Evolutionary conservation across 1,140 invertebrate genomes (phyloP).

Genomic region (Aphaenogaster ashmeadi): DNA sequence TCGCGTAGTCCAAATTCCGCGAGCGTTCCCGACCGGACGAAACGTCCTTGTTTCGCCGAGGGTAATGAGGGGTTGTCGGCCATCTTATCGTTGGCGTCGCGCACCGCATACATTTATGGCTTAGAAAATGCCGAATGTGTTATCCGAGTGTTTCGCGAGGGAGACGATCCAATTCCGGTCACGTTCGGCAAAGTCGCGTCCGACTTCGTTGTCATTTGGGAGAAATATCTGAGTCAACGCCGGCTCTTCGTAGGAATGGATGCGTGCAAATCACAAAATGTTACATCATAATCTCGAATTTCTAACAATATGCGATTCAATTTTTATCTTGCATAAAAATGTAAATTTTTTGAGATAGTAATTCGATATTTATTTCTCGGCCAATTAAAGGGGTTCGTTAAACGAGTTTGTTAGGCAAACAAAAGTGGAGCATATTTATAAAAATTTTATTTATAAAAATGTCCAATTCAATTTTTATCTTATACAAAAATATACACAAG

Average conservation of each 20-base stretch:
- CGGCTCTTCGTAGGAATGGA: neutral
- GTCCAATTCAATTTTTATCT: neutral
- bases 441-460: neutral
- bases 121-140: slow-evolving; percentile 46
- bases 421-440: no score
- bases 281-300: neutral
- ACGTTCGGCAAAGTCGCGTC: slow-evolving; percentile 68
- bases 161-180: slow-evolving; percentile 51
- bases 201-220: slow-evolving; percentile 67
- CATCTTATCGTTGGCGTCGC: slow-evolving; percentile 42
- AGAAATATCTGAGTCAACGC: slow-evolving; percentile 68
- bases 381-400: neutral
- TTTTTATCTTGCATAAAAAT: slow-evolving; percentile 1
- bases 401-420: neutral
- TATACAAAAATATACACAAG: neutral
- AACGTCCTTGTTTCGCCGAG: neutral
- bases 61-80: neutral
- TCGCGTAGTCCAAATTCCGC: slow-evolving; percentile 1
- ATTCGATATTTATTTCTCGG: neutral
- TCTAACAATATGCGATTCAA: neutral
- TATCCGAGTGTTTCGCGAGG: neutral
- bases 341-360: neutral
- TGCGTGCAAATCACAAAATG: neutral
- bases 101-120: slow-evolving; percentile 38
- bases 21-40: neutral